Conservation (phyloP, 2,888 invertebrate species). For the Agrilus mali region DNA sequence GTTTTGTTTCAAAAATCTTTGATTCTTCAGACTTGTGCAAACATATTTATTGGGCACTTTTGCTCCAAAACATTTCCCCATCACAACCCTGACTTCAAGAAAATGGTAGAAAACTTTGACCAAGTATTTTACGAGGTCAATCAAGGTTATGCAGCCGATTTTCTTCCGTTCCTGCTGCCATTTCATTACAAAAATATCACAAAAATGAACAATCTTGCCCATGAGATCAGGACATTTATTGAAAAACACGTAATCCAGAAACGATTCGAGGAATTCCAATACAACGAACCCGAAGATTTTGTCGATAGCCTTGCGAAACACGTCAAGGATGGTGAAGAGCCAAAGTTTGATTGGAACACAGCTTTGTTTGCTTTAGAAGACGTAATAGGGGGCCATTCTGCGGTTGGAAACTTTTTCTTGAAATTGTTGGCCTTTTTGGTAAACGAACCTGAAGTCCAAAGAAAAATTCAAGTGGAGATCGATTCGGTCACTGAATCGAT, state of each 20-base stretch:
- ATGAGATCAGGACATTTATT: conserved; percentile 41
- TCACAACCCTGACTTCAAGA: conserved; percentile 33
- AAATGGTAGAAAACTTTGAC: conserved; percentile 43
- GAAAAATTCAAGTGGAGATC: conserved; percentile 41
- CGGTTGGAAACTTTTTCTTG: conserved; percentile 46
- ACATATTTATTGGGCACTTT: conserved; percentile 48
- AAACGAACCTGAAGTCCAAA: conserved; percentile 38
- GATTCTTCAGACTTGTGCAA: conserved; percentile 41
- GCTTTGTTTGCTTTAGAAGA: conserved; percentile 37
- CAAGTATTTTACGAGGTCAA: conserved; percentile 53
- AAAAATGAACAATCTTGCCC: conserved; percentile 37
- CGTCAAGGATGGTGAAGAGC: conserved; percentile 30
- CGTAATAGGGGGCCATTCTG: conserved; percentile 45
- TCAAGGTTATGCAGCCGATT: conserved; percentile 52
- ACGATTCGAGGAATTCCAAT: conserved; percentile 26
- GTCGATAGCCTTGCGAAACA: conserved; percentile 44
- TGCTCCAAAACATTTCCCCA: conserved; percentile 39
- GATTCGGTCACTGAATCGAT: conserved; percentile 24
- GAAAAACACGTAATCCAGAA: conserved; percentile 36
- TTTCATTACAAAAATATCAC: conserved; percentile 38
- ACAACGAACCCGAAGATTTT: conserved; percentile 36
- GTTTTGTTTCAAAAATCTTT: conserved; percentile 32
- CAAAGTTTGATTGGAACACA: conserved; percentile 37
- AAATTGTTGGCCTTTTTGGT: conserved; percentile 45
- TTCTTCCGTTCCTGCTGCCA: conserved; percentile 45